Conservation (phyloP, 2,888 invertebrate species). For the Cerastis leucographa region DNA sequence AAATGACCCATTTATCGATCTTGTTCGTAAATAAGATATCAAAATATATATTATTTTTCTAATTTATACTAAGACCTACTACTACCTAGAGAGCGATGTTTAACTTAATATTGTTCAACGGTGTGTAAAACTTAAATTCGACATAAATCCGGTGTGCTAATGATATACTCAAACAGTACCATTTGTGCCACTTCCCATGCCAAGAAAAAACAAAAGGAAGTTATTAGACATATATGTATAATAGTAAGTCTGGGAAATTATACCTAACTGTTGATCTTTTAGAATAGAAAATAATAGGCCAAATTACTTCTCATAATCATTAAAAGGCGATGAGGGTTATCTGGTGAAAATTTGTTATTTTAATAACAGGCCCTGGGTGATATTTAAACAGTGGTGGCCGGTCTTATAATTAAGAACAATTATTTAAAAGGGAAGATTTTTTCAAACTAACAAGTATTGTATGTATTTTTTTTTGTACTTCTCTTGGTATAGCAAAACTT, state of each 20-base stretch:
- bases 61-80: neutral
- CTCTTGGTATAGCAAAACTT: no score
- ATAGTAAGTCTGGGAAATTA: conserved; percentile 53
- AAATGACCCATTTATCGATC: no score
- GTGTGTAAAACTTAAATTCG: conserved; percentile 36
- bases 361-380: neutral
- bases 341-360: neutral
- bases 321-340: conserved; percentile 5
- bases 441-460: no score
- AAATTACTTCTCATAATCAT: conserved; percentile 31
- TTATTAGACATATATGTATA: conserved; percentile 54
- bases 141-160: conserved; percentile 30
- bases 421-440: no score
- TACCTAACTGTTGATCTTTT: conserved; percentile 54
- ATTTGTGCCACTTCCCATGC: conserved; percentile 59
- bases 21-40: no score
- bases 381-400: neutral
- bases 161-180: conserved; percentile 47
- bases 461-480: no score
- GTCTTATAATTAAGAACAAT: no score
- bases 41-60: neutral
- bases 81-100: conserved; percentile 3
- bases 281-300: conserved; percentile 17
- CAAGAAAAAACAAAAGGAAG: conserved; percentile 52
- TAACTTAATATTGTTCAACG: conserved; percentile 21